phyloP scores from a whole-genome alignment of 2,113 vertebrate genomes.

The Rhynchomys soricoides region DNA sequence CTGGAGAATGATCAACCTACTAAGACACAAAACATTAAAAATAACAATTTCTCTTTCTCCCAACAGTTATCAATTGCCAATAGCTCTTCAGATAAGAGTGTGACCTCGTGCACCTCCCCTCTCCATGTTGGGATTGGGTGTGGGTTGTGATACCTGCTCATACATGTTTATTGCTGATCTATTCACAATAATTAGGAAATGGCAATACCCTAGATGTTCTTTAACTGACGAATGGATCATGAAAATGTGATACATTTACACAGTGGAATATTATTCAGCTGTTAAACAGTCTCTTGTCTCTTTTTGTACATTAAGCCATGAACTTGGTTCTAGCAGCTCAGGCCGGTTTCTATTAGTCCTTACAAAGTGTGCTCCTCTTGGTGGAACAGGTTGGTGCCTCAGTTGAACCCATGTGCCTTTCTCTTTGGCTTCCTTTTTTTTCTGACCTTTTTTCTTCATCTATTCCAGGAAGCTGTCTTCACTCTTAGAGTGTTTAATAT shows the following conservation, averaged over 20 bases:
- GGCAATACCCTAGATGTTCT: background rate
- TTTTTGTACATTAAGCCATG: background rate
- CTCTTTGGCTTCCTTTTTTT: background rate
- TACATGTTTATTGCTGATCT: background rate
- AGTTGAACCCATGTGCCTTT: background rate
- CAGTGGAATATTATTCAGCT: background rate
- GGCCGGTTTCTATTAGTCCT: background rate
- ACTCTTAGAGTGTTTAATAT: background rate
- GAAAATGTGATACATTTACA: background rate
- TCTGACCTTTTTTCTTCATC: background rate
- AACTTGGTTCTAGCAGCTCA: background rate
- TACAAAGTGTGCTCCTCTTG: background rate
- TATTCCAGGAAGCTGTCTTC: background rate
- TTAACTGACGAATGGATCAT: background rate
- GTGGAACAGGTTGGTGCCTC: background rate
- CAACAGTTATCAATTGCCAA: background rate
- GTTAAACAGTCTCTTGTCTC: background rate
- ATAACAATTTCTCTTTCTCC: background rate
- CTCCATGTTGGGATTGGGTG: background rate
- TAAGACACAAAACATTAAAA: background rate
- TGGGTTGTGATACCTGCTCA: background rate
- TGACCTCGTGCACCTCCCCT: background rate
- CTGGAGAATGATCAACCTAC: background rate
- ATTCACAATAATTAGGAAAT: background rate
- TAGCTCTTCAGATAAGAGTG: background rate